Evolutionary conservation across 2,888 invertebrate genomes (phyloP).

Genomic region (Oscheius myriophilus): DNA sequence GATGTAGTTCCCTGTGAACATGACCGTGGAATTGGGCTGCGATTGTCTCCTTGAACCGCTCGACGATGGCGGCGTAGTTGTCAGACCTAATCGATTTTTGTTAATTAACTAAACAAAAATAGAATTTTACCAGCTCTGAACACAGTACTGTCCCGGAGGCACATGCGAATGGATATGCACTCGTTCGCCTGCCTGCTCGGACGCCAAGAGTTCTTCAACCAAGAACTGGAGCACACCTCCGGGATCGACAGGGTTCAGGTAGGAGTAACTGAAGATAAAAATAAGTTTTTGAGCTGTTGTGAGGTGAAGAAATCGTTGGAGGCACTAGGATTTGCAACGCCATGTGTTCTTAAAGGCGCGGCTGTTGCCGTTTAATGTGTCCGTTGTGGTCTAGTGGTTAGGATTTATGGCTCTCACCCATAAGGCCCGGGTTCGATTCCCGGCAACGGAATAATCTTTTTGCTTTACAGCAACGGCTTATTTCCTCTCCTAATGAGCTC

Average conservation of each 20-base stretch:
- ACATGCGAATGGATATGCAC: conserved; percentile 19
- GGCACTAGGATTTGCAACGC: too few species aligned
- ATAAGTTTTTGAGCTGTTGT: too few species aligned
- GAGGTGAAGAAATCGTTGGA: too few species aligned
- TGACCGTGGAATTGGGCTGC: conserved; percentile 12
- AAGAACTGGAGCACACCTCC: conserved; percentile 8
- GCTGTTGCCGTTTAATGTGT: too few species aligned
- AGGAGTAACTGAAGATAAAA: neutral
- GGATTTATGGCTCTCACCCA: conserved; percentile 58
- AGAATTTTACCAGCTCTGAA: neutral
- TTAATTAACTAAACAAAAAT: neutral
- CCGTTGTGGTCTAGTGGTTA: conserved; percentile 58
- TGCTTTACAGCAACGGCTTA: too few species aligned
- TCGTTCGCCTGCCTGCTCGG: conserved; percentile 1
- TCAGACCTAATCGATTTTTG: too few species aligned
- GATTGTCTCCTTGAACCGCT: conserved; percentile 1
- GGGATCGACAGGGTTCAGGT: neutral
- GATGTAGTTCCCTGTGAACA: conserved; percentile 10
- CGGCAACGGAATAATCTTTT: conserved; percentile 43
- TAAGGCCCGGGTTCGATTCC: conserved; percentile 56
- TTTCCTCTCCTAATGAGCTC: too few species aligned
- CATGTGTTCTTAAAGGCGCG: too few species aligned
- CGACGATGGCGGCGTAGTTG: neutral
- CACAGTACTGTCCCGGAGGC: conserved; percentile 5
- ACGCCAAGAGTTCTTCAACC: neutral